Evolutionary conservation across 2,797 vertebrate species (phyloP).

Genomic region (Rhinatrema bivittatum): DNA sequence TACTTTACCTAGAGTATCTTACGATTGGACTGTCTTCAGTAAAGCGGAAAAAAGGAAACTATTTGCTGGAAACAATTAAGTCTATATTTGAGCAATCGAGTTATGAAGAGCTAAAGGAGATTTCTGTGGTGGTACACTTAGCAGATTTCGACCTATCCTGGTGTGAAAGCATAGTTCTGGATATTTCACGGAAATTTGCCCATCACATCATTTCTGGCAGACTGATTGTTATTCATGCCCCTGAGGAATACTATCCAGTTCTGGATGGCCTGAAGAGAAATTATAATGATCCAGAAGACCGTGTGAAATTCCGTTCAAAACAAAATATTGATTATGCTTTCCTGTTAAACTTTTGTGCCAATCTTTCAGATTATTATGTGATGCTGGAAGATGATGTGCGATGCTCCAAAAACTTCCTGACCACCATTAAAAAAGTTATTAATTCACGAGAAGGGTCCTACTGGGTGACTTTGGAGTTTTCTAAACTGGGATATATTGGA

Average conservation of each 20-base stretch:
- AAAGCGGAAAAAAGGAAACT: conserved; percentile 89
- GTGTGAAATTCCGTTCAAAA: conserved; percentile 93
- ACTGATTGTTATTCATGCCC: conserved; percentile 87
- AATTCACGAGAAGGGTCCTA: conserved; percentile 87
- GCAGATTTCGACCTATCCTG: conserved; percentile 87
- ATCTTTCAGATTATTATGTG: conserved; percentile 93
- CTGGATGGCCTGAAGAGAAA: conserved; percentile 94
- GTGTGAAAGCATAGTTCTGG: conserved; percentile 85
- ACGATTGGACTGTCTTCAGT: conserved; percentile 92
- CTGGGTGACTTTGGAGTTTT: conserved; percentile 97
- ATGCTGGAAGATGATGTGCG: conserved; percentile 95
- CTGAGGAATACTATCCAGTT: conserved; percentile 84
- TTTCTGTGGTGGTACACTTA: conserved; percentile 89
- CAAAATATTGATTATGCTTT: conserved; percentile 97
- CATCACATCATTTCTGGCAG: conserved; percentile 94
- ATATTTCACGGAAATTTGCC: conserved; percentile 90
- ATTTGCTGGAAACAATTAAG: conserved; percentile 93
- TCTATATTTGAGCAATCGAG: conserved; percentile 98
- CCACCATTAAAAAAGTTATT: conserved; percentile 90
- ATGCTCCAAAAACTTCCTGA: conserved; percentile 92
- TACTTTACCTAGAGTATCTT: conserved; percentile 70
- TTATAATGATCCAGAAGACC: conserved; percentile 91
- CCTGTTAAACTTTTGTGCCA: conserved; percentile 93
- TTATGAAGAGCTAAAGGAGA: conserved; percentile 94
- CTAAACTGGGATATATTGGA: conserved; percentile 95